Base-by-base conservation (phyloP, 2,797 vertebrate genomes). In the Mormyrus hasselquistii region DNA sequence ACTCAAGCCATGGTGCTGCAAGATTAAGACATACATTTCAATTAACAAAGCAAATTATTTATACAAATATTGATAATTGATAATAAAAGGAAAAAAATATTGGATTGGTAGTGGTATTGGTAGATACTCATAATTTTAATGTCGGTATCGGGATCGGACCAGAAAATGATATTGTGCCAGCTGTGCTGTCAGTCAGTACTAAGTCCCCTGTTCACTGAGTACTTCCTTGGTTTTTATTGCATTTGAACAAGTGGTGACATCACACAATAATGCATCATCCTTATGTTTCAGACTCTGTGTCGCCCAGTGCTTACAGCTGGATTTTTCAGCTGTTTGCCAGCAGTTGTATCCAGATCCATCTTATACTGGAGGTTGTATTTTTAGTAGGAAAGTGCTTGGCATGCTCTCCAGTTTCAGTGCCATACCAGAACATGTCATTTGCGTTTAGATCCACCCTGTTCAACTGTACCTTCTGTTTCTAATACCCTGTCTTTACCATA, bases 151-250 rank as follows among this genome's bases (percentile, higher is more conserved):
- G 10, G 62, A 69, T 69, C 62, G 29, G 62, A 34, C 25, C 10
- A 69, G 62, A 69, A 34, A 69, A 69, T 69, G 62, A 82, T 82
- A 47, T 83, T 83, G 79, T 73, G 65, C 65, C 79, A 47, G 41
- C 79, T 44, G 7, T 22, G 25, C 22, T 52, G 14, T 50, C 22
- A 50, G 22, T 49, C 7, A 29, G 34, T 47, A 82, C 19, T 82
- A 44, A 41, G 38, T n/a, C 41, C 16, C 16, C n/a, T 52, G n/a
- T 84, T 9, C 44, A 49, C 44, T 84, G 19, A 52, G 8, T 84
- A 52, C 47, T 84, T 84, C 82, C 34, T 79, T 79, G 73, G 38
- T 79, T 41, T 79, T 41, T 79, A 5, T 79, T 79, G 73, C 14
- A 47, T 79, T 79, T 79, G 12, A 79, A 44, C 73, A 79, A 41